Evolutionary conservation across 2,797 vertebrate species (phyloP).

Genomic region (Podargus strigoides): DNA sequence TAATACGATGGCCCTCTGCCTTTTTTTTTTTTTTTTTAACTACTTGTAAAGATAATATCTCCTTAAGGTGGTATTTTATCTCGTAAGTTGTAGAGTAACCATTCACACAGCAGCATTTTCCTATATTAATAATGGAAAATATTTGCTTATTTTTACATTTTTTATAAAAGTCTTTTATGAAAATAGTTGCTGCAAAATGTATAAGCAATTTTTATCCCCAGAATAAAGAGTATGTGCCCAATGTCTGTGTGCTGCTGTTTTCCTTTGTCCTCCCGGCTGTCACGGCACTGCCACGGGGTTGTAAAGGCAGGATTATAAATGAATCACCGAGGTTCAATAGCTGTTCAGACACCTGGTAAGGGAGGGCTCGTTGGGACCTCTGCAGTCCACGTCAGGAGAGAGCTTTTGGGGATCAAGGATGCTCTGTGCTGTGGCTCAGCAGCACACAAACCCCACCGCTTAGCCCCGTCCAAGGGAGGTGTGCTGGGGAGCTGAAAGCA

Average conservation of each 20-base stretch:
- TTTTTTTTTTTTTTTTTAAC: slow-evolving; percentile 16
- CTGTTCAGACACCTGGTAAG: background rate
- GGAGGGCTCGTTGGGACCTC: fast-evolving
- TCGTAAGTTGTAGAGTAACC: slow-evolving; percentile 66
- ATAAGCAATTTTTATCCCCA: slow-evolving; percentile 66
- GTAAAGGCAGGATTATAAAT: background rate
- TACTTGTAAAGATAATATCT: slow-evolving; percentile 66
- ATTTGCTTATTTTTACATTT: slow-evolving; percentile 76
- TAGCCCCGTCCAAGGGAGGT: background rate
- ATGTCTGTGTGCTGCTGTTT: background rate
- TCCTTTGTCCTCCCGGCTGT: background rate
- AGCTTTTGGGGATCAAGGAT: background rate
- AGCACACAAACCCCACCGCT: fast-evolving
- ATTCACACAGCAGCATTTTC: slow-evolving; percentile 73
- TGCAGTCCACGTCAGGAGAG: background rate
- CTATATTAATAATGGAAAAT: slow-evolving; percentile 70
- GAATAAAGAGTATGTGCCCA: slow-evolving; percentile 57
- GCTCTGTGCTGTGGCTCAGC: background rate
- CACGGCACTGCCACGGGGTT: fast-evolving
- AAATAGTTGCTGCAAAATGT: slow-evolving; percentile 66
- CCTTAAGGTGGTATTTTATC: slow-evolving; percentile 65
- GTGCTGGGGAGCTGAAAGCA: background rate
- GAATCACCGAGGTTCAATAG: fast-evolving
- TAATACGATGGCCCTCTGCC: slow-evolving; percentile 50
- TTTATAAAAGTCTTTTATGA: slow-evolving; percentile 67